Base-by-base conservation (phyloP, 2,113 vertebrate species). In the Prunella fulvescens region DNA sequence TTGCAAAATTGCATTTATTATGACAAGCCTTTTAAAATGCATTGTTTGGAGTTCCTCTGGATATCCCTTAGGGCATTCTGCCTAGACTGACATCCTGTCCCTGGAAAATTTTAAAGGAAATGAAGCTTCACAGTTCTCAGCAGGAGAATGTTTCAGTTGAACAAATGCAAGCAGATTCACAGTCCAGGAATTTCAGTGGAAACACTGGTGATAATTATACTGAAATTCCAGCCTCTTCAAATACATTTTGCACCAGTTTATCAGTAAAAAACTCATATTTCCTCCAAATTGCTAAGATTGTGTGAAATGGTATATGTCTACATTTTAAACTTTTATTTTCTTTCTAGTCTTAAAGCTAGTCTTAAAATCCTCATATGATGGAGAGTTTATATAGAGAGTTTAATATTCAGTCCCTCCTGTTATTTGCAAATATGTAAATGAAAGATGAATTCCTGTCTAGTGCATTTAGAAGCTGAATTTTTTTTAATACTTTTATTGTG, bases 51-150 rank as follows among this genome's bases (percentile, higher is more conserved):
- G 15, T 54, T 54, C 54, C 44, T 47, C n/a, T 74, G 7, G 35
- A 35, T 47, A 6, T 14, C 47, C 62, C 45, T 31, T 37, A 40
- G 22, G 69, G 19, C 31, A 37, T 81, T 62, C 44, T 89, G 72
- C 83, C 51, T 90, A 44, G 44, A 29, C 35, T 94, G 80, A 62
- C 69, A 81, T 56, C 29, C 64, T 26, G 15, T 91, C 69, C 31
- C 86, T 64, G 28, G 86, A 83, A 96, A 94, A 62, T 81, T 81
- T 77, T 81, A 48, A 84, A 72, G 83, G 80, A 91, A 94, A 84
- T 91, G 82, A 84, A 92, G 65, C 88, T 84, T 91, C 64, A 67
- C 37, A 37, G 3, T 48, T 89, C 89, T 81, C 77, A 71, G 64
- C 22, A 71, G 72, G 25, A 83, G 53, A 66, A 64, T 51, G 66